Conservation (phyloP, 2,888 invertebrate genomes). For the Drosophila antonietae region DNA sequence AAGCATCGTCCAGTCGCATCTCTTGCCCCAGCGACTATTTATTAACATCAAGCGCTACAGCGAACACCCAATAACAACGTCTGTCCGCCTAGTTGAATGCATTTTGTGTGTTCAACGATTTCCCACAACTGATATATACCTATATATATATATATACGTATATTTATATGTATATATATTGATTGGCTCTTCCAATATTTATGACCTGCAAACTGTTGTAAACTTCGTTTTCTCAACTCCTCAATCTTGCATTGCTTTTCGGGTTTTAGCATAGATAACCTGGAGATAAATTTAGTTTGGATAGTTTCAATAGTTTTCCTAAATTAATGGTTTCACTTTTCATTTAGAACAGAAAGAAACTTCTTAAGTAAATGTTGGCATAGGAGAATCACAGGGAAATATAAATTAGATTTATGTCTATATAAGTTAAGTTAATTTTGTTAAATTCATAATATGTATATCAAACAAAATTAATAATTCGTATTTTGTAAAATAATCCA, state of each 20-base stretch:
- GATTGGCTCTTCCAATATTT: constrained; percentile 60
- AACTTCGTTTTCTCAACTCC: constrained; percentile 25
- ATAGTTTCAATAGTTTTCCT: constrained; percentile 5
- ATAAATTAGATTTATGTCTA: too few species aligned
- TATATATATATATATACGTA: constrained; percentile 37
- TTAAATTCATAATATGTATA: too few species aligned
- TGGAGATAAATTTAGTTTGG: constrained; percentile 12
- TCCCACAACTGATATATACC: constrained; percentile 64
- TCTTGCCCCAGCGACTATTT: constrained; percentile 47
- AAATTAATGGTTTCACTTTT: constrained; percentile 37
- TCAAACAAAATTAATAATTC: too few species aligned
- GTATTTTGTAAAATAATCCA: too few species aligned
- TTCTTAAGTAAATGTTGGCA: not conserved
- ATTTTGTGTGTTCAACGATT: constrained; percentile 74
- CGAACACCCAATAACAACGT: constrained; percentile 47
- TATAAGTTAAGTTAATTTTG: too few species aligned
- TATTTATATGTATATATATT: not conserved
- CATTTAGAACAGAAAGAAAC: constrained; percentile 8
- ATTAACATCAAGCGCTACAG: constrained; percentile 38
- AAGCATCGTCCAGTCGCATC: constrained; percentile 20
- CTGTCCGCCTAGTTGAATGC: constrained; percentile 57
- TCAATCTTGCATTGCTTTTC: constrained; percentile 9
- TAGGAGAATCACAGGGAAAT: not conserved
- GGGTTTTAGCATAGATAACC: constrained; percentile 43
- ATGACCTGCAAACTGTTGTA: constrained; percentile 47